These are phyloP conservation scores for Coenobita brevimanus DNA, from an alignment of 1,140 invertebrate species.

Conservation along the genomic window DNA sequence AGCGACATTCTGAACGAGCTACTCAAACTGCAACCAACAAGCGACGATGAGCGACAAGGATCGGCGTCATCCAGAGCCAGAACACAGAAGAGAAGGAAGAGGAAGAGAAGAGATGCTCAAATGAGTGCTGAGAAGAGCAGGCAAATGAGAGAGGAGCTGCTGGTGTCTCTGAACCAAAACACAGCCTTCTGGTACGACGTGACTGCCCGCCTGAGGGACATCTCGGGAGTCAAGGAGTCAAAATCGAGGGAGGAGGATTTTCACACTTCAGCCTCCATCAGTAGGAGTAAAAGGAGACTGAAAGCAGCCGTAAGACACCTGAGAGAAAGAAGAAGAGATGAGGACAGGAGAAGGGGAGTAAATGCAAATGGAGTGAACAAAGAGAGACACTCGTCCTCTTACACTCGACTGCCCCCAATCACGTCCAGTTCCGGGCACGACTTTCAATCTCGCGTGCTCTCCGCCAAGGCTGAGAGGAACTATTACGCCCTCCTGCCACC, in stretches of 20 bases:
- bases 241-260: background rate
- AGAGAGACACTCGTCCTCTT: background rate
- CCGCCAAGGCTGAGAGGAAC: constrained; percentile 43
- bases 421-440: background rate
- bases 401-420: background rate
- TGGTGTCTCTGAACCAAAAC: constrained; percentile 44
- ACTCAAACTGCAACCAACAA: background rate
- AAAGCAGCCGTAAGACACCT: constrained; percentile 21
- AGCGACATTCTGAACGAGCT: constrained; percentile 13
- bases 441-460: background rate
- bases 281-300: constrained; percentile 14
- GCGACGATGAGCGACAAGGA: background rate
- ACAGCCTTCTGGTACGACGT: constrained; percentile 60
- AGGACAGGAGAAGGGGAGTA: background rate
- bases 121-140: constrained; percentile 6
- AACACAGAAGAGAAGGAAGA: constrained; percentile 21
- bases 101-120: background rate
- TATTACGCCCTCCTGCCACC: constrained; percentile 53
- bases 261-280: background rate
- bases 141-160: constrained; percentile 14
- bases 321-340: background rate
- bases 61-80: background rate
- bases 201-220: constrained; percentile 22
- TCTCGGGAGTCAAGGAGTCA: background rate
- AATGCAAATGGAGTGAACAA: background rate